Evolutionary conservation across 2,888 invertebrate genomes (phyloP).

Genomic region (Trachelus stipa): DNA sequence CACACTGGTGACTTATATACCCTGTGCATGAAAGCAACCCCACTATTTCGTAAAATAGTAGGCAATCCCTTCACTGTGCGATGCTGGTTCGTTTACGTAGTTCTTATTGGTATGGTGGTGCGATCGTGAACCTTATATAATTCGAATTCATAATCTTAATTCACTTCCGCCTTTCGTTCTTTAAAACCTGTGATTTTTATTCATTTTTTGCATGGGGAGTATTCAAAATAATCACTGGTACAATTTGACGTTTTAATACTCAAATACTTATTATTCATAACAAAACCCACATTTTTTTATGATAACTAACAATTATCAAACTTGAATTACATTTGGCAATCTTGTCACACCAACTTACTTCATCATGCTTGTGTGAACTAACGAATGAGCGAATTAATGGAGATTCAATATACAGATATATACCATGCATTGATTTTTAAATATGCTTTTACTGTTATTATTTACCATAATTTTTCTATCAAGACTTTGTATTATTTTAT

Average conservation of each 20-base stretch:
- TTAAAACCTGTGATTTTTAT: not conserved
- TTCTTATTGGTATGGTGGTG: conserved; percentile 8
- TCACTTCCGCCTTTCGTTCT: conserved; percentile 35
- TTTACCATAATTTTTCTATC: not conserved
- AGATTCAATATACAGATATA: not conserved
- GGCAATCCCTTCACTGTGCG: conserved; percentile 36
- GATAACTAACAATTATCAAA: not conserved
- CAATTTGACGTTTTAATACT: not conserved
- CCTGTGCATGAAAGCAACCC: conserved; percentile 29
- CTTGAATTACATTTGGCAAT: not conserved
- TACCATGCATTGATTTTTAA: not conserved
- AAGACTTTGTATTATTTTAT: not conserved
- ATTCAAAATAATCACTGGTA: not conserved
- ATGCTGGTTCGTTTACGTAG: not conserved
- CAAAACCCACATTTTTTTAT: not conserved
- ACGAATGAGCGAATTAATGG: not conserved
- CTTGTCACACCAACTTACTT: not conserved
- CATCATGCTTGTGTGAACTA: not conserved
- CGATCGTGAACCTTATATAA: conserved; percentile 15
- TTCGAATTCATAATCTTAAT: conserved; percentile 20
- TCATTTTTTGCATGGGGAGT: not conserved
- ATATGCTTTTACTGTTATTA: not conserved
- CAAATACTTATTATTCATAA: not conserved
- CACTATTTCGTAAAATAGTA: conserved; percentile 36
- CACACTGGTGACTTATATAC: conserved; percentile 24